phyloP scores from a whole-genome alignment of 2,113 vertebrate species.

The Rhynchopsitta pachyrhyncha region DNA sequence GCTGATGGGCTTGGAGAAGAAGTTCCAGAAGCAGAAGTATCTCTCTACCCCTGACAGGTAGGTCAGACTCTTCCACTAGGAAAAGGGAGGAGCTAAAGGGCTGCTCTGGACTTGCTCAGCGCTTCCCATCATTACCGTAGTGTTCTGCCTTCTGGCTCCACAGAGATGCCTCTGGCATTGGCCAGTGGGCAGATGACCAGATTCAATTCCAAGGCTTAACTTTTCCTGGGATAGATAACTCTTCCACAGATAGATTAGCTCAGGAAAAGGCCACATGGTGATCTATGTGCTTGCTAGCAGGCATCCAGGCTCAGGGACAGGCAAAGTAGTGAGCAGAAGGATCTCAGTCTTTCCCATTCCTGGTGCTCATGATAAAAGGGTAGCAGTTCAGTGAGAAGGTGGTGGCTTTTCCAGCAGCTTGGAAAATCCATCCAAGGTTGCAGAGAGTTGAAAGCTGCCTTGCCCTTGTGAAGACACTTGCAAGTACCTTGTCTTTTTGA shows the following conservation, averaged over 20 bases:
- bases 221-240: slow-evolving; percentile 4
- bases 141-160: neutral
- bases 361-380: neutral
- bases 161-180: neutral
- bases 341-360: neutral
- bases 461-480: neutral
- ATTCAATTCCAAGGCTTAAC: neutral
- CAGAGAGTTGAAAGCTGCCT: neutral
- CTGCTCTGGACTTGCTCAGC: neutral
- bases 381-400: neutral
- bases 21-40: slow-evolving; percentile 99
- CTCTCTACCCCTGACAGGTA: slow-evolving; percentile 97
- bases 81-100: neutral
- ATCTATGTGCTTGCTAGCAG: neutral
- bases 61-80: neutral
- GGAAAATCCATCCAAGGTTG: neutral
- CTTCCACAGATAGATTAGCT: neutral
- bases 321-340: neutral
- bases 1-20: slow-evolving; percentile 98
- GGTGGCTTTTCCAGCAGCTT: neutral
- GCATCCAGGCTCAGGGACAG: neutral
- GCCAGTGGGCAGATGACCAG: neutral
- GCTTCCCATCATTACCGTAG: neutral
- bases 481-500: neutral
- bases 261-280: neutral